phyloP scores from a whole-genome alignment of 2,797 vertebrate genomes.

The Neopelma chrysocephalum region DNA sequence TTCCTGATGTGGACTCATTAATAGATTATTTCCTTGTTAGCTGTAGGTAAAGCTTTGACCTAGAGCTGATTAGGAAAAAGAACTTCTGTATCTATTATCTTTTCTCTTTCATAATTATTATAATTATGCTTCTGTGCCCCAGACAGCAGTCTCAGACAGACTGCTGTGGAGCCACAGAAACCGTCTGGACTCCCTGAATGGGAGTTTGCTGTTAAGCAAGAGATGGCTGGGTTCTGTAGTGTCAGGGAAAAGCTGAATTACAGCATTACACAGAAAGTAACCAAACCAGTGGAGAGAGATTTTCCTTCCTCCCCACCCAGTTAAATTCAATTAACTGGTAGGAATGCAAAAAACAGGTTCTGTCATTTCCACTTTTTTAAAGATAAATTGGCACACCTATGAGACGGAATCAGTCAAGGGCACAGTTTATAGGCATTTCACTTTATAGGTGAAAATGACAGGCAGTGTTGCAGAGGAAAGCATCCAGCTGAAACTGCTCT shows the following conservation, averaged over 20 bases:
- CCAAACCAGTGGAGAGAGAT: not conserved
- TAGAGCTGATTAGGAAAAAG: conserved; percentile 46
- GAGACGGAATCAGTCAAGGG: not conserved
- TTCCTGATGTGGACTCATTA: conserved; percentile 51
- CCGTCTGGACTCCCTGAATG: not conserved
- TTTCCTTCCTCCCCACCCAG: not conserved
- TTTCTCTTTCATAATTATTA: conserved; percentile 44
- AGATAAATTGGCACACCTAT: not conserved
- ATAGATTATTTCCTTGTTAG: conserved; percentile 55
- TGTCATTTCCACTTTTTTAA: not conserved
- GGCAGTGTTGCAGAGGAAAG: not conserved
- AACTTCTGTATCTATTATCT: conserved; percentile 53
- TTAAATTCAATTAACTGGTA: conserved; percentile 35
- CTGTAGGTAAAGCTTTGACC: conserved; percentile 58
- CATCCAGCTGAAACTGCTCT: not conserved
- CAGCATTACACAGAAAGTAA: not conserved
- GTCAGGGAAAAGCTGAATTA: not conserved
- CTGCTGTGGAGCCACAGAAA: conserved; percentile 44
- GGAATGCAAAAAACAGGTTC: conserved; percentile 17
- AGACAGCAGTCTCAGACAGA: conserved; percentile 48
- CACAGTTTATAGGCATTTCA: not conserved
- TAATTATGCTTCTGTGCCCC: conserved; percentile 27
- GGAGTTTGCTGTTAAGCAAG: conserved; percentile 7
- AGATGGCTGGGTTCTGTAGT: not conserved
- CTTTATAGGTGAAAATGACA: not conserved